Base-by-base conservation (phyloP, 2,888 invertebrate genomes). In the Tipula helvola region DNA sequence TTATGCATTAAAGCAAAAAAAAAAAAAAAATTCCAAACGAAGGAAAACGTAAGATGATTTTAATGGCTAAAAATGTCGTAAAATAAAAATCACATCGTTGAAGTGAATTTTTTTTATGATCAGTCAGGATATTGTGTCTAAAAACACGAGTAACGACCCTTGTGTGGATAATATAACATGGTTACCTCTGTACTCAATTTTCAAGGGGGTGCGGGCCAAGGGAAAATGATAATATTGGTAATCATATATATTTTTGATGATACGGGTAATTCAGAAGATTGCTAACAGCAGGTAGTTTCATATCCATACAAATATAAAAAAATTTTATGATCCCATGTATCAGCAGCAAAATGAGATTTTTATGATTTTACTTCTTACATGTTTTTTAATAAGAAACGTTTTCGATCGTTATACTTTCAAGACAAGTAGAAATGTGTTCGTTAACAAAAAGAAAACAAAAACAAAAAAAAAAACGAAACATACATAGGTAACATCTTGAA, bases 21-120 rank as follows among this genome's bases (percentile, higher is more conserved):
- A 28, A 28, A 28, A 39, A 39, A 39, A 39, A 57, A 71, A 28
- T 10, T 52, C n/a, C n/a, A 71, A 71, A 28, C 71, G 18, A 71
- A 71, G 71, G 28, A 71, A 52, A 71, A 71, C 71, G 71, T 71
- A 71, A 71, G 71, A 71, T 71, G 71, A 71, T 71, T 71, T 71
- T 71, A 71, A 71, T 71, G 71, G 71, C 10, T 71, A 71, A 71
- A 71, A 71, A 71, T 71, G 71, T 71, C 71, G 71, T 71, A 71
- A 71, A 71, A 71, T 71, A 71, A 71, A 71, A 71, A 71, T 71
- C 71, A 71, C 71, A 71, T 71, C 71, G 71, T 71, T 71, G 71
- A 28, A 71, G 28, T 71, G 71, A 71, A 71, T 71, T 71, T 71
- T 71, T 39, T 71, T 71, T 71, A 71, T 71, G 18, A 71, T 71